Evolutionary conservation across 2,888 invertebrate genomes (phyloP).

Genomic region (Siphlonurus alternatus): DNA sequence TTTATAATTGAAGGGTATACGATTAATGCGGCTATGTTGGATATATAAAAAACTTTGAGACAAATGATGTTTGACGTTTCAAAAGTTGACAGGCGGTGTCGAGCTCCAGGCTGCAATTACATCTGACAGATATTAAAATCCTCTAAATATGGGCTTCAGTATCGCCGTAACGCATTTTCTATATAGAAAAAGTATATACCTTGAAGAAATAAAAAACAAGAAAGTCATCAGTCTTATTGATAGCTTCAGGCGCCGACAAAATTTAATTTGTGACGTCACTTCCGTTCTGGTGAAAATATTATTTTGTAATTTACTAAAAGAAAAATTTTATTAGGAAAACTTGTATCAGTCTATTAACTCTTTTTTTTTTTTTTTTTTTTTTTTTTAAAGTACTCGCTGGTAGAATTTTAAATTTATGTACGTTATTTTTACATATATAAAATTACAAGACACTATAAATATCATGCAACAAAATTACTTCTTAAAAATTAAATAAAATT

Average conservation of each 20-base stretch:
- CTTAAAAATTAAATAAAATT: too few species aligned
- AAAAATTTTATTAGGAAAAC: too few species aligned
- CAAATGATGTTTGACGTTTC: neutral
- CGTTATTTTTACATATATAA: too few species aligned
- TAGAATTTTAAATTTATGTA: too few species aligned
- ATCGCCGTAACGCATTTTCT: neutral
- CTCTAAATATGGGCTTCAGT: neutral
- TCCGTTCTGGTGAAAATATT: too few species aligned
- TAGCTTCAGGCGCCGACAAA: neutral
- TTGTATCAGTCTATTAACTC: too few species aligned
- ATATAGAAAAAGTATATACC: neutral
- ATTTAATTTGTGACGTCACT: too few species aligned
- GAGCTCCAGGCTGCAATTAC: neutral
- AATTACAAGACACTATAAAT: too few species aligned
- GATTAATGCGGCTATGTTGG: neutral
- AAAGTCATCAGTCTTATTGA: neutral
- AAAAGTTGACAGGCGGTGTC: neutral
- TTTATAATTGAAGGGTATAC: neutral
- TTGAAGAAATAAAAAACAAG: neutral
- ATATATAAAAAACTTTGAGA: neutral
- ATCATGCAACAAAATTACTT: too few species aligned
- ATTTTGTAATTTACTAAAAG: too few species aligned
- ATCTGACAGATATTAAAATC: neutral
- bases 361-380: too few species aligned
- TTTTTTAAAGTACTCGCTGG: too few species aligned